Conservation (phyloP, 2,113 vertebrate genomes). For the Macheiramphus alcinus region DNA sequence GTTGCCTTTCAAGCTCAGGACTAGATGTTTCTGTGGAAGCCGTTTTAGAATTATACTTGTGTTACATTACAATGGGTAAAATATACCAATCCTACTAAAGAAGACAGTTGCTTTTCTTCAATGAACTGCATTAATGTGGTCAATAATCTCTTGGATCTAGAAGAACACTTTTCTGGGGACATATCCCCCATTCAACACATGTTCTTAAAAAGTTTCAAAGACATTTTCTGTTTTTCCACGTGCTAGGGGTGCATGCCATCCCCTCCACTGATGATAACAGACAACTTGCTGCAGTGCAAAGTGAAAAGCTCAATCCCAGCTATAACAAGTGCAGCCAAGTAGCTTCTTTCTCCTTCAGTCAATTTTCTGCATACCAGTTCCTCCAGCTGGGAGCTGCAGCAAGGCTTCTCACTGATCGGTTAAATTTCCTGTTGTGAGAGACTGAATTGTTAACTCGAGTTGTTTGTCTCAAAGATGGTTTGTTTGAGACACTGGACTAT, state of each 20-base stretch:
- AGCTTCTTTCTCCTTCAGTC: not conserved
- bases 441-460: too few species aligned
- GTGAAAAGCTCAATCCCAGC: not conserved
- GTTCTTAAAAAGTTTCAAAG: not conserved
- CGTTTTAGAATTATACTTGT: not conserved
- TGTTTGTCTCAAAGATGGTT: too few species aligned
- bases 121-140: not conserved
- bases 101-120: not conserved
- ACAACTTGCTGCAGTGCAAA: not conserved
- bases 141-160: not conserved
- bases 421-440: not conserved
- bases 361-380: not conserved
- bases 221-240: not conserved
- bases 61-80: not conserved
- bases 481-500: too few species aligned
- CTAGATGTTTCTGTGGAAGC: not conserved
- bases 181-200: not conserved
- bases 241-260: not conserved
- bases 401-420: not conserved
- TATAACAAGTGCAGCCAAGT: not conserved
- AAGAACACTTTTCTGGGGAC: not conserved
- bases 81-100: rapidly evolving
- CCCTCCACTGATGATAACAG: not conserved
- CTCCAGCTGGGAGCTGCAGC: not conserved
- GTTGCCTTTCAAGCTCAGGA: not conserved